A percentile compares a stretch with the other conserved stretches of the same genome.
These are phyloP conservation scores for Cantharis rustica DNA, from an alignment of 2,888 invertebrate species.

Conservation along the genomic window DNA sequence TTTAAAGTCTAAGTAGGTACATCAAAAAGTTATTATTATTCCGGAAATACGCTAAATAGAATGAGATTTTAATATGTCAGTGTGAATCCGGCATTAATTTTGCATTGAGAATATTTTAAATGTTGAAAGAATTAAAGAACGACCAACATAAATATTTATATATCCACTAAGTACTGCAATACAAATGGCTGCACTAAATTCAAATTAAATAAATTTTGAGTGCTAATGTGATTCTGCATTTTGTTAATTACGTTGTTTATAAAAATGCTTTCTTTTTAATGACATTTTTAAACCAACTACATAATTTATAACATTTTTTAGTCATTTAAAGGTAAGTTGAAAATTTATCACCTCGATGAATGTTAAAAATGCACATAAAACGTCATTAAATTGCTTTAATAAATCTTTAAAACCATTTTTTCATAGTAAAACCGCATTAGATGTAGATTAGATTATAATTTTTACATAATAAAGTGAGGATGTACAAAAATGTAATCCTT, in stretches of 20 bases:
- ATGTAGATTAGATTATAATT: not conserved
- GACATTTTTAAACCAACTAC: conserved; percentile 11
- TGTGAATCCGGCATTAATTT: not conserved
- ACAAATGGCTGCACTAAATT: conserved; percentile 13
- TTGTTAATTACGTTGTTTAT: conserved; percentile 26
- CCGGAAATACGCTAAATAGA: not conserved
- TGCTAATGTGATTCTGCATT: conserved; percentile 23
- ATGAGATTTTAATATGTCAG: not conserved
- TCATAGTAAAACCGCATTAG: not conserved
- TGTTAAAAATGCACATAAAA: not conserved
- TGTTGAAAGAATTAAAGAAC: not conserved
- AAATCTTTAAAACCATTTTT: not conserved
- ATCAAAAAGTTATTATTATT: not conserved
- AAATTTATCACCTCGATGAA: not conserved
- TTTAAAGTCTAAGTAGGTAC: not conserved
- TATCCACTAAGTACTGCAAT: not conserved
- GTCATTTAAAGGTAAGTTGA: not conserved
- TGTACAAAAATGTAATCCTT: not conserved
- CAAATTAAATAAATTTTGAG: conserved; percentile 24
- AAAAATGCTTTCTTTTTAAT: conserved; percentile 21
- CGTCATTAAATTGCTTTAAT: not conserved
- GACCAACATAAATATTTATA: not conserved
- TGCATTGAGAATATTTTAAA: not conserved
- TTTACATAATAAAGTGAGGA: not conserved
- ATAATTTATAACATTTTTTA: conserved; percentile 15